phyloP scores from a whole-genome alignment of 2,797 vertebrate genomes.

The Microctenopoma steveboyesi region DNA sequence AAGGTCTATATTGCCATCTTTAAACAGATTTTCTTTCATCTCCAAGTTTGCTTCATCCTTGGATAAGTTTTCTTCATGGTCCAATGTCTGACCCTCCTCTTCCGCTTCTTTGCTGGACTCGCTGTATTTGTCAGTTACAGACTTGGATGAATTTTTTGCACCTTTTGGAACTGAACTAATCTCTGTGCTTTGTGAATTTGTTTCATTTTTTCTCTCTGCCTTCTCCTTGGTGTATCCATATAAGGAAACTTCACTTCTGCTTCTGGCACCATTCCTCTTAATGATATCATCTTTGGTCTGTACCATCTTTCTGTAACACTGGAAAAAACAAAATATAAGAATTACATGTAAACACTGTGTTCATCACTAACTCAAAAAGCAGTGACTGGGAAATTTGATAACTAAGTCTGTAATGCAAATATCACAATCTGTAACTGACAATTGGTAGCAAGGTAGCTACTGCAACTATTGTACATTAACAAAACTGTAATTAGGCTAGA shows the following conservation, averaged over 20 bases:
- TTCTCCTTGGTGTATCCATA: constrained; percentile 28
- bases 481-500: background rate
- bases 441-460: background rate
- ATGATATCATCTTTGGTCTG: constrained; percentile 14
- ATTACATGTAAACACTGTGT: background rate
- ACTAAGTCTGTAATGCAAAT: background rate
- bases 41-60: constrained; percentile 24
- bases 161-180: constrained; percentile 30
- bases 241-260: background rate
- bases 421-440: background rate
- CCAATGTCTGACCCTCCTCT: constrained; percentile 6
- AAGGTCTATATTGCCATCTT: constrained; percentile 12
- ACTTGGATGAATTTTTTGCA: constrained; percentile 18
- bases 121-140: background rate
- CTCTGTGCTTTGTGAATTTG: constrained; percentile 18
- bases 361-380: background rate
- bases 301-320: constrained; percentile 60
- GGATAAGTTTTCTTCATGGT: constrained; percentile 16
- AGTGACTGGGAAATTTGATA: background rate
- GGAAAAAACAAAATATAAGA: constrained; percentile 27
- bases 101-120: constrained; percentile 19
- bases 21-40: constrained; percentile 16
- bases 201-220: background rate
- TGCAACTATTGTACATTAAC: background rate
- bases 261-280: too few species aligned